Conservation (phyloP, 2,797 vertebrate genomes). For the Huso huso region DNA sequence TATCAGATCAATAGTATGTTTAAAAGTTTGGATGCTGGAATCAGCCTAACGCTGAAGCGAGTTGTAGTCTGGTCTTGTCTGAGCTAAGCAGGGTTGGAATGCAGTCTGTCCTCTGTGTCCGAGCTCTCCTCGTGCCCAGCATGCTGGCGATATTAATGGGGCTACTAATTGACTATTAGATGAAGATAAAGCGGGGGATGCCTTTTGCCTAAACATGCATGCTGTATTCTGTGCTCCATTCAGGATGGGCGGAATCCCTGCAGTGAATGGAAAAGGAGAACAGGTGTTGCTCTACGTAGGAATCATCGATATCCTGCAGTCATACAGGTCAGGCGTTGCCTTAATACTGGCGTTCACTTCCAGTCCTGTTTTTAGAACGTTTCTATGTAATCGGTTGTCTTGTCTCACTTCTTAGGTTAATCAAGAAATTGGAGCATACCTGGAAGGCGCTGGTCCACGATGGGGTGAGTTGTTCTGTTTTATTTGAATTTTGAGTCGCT, state of each 20-base stretch:
- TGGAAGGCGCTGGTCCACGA: constrained; percentile 97
- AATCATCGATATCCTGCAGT: constrained; percentile 95
- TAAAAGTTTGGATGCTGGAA: too few relatives aligned
- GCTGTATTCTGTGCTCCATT: constrained; percentile 13
- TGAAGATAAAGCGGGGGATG: too few relatives aligned
- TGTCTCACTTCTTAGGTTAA: constrained; percentile 63
- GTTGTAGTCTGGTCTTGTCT: too few relatives aligned
- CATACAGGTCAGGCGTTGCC: constrained; percentile 72
- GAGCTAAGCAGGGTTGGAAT: too few relatives aligned
- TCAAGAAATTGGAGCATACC: constrained; percentile 94
- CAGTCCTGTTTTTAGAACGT: not conserved
- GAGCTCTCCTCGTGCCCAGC: too few relatives aligned
- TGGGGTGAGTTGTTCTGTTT: constrained; percentile 65
- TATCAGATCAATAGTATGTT: too few relatives aligned
- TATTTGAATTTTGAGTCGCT: not conserved
- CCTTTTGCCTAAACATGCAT: too few relatives aligned
- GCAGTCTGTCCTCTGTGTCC: too few relatives aligned
- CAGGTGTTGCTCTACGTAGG: constrained; percentile 84
- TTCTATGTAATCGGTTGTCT: not conserved
- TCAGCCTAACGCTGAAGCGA: too few relatives aligned
- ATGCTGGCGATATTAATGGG: too few relatives aligned
- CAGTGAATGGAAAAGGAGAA: constrained; percentile 78
- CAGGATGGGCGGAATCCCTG: constrained; percentile 95
- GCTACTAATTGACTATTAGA: too few relatives aligned
- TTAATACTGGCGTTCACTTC: not conserved